Percentiles rank a stretch among this genome's conserved stretches.
Evolutionary conservation across 2,888 invertebrate genomes (phyloP).

Genomic region (Zele albiditarsus): DNA sequence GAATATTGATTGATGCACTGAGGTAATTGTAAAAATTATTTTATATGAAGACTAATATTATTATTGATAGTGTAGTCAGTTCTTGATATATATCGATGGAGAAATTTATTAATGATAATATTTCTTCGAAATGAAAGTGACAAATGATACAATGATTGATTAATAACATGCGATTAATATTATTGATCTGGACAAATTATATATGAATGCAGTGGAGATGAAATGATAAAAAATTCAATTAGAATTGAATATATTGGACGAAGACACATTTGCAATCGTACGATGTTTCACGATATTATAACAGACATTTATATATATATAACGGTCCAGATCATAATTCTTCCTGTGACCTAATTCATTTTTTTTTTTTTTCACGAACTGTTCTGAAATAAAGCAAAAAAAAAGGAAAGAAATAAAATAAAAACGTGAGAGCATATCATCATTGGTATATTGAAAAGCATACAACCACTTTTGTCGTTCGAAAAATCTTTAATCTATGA

Average conservation of each 20-base stretch:
- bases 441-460: not conserved
- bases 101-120: not conserved
- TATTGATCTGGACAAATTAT: not conserved
- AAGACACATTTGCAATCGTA: not conserved
- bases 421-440: not conserved
- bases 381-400: not conserved
- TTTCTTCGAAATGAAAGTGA: not conserved
- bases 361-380: not conserved
- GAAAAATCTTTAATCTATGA: not conserved
- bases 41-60: not conserved
- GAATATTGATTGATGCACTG: not conserved
- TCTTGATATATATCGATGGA: not conserved
- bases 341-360: not conserved
- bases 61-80: not conserved
- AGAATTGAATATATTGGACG: not conserved
- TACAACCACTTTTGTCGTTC: not conserved
- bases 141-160: not conserved
- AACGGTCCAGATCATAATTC: too few relatives aligned
- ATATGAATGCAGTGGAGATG: not conserved
- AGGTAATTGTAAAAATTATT: not conserved
- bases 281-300: not conserved
- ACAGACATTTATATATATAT: too few relatives aligned
- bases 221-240: slow-evolving; percentile 3
- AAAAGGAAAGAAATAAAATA: not conserved
- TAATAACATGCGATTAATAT: not conserved